A percentile compares a stretch with the other conserved stretches of the same genome.
Conservation (phyloP, 2,888 invertebrate species). For the Scrobipalpa atriplicella region DNA sequence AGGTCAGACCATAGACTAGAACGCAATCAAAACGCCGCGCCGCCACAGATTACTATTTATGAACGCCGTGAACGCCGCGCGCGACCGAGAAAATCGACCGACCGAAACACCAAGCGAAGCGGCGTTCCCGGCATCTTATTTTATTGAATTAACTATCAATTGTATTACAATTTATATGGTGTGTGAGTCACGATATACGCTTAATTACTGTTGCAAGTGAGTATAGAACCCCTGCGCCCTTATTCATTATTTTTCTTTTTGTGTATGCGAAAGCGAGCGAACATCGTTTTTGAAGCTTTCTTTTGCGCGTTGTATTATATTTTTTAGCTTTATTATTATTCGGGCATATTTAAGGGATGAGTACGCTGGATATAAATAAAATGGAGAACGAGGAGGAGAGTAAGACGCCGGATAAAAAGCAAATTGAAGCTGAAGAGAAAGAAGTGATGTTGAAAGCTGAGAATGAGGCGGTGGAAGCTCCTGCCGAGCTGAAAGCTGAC, state of each 20-base stretch:
- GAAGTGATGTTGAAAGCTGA: constrained; percentile 84
- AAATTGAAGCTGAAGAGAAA: constrained; percentile 85
- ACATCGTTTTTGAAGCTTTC: neutral
- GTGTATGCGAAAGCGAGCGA: neutral
- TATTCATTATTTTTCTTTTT: neutral
- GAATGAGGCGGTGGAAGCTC: constrained; percentile 74
- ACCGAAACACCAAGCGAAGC: constrained; percentile 23
- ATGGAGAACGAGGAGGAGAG: constrained; percentile 66
- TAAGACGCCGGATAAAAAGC: constrained; percentile 84
- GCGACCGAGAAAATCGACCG: constrained; percentile 26
- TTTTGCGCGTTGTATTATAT: constrained; percentile 10
- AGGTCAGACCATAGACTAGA: constrained; percentile 5
- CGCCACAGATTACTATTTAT: too few relatives aligned
- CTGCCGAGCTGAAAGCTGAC: constrained; percentile 70
- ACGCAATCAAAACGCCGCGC: constrained; percentile 5
- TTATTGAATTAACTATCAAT: constrained; percentile 23
- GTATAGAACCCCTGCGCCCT: neutral
- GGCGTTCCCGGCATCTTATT: constrained; percentile 28
- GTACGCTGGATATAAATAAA: constrained; percentile 69
- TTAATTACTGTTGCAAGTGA: constrained; percentile 22
- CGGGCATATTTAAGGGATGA: constrained; percentile 49
- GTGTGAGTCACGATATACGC: constrained; percentile 17
- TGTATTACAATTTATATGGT: constrained; percentile 22
- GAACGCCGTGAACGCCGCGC: neutral
- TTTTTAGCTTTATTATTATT: neutral